phyloP scores from a whole-genome alignment of 1,140 invertebrate species.

The Physella acuta region DNA sequence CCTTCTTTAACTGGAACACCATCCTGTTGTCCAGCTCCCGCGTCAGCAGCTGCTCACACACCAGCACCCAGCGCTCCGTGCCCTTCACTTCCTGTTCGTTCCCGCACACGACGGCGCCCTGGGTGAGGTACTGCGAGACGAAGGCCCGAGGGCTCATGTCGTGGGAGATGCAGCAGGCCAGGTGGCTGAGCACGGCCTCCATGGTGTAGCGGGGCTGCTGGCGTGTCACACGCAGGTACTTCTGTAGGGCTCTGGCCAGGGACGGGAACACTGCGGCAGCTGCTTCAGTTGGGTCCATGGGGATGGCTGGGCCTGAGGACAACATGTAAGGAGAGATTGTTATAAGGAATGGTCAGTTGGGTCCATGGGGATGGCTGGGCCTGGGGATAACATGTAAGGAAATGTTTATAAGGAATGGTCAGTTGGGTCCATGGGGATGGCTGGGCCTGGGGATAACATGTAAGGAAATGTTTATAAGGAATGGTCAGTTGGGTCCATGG shows the following conservation, averaged over 20 bases:
- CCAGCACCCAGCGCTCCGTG: slow-evolving; percentile 81
- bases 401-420: too few species aligned
- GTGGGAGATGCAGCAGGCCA: slow-evolving; percentile 86
- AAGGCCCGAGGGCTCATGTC: slow-evolving; percentile 92
- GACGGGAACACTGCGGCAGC: slow-evolving; percentile 96
- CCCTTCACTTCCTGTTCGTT: slow-evolving; percentile 42
- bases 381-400: too few species aligned
- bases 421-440: too few species aligned
- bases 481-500: too few species aligned
- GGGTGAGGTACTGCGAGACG: slow-evolving; percentile 68
- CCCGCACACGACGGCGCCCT: slow-evolving; percentile 61
- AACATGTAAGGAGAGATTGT: not conserved
- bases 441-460: too few species aligned
- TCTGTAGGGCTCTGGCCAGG: slow-evolving; percentile 90
- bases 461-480: too few species aligned
- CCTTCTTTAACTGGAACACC: slow-evolving; percentile 87
- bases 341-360: not conserved
- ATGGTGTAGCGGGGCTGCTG: slow-evolving; percentile 94
- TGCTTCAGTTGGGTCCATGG: slow-evolving; percentile 91
- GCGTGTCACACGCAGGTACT: slow-evolving; percentile 90
- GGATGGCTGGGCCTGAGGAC: slow-evolving; percentile 64
- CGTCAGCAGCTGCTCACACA: slow-evolving; percentile 86
- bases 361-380: too few species aligned
- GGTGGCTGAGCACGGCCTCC: slow-evolving; percentile 83
- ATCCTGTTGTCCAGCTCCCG: slow-evolving; percentile 76